A percentile compares a stretch with the other conserved stretches of the same genome.
Evolutionary conservation across 35 echinoderm and acorn worm species (phyloP).

Genomic region (Ptychodera flava): DNA sequence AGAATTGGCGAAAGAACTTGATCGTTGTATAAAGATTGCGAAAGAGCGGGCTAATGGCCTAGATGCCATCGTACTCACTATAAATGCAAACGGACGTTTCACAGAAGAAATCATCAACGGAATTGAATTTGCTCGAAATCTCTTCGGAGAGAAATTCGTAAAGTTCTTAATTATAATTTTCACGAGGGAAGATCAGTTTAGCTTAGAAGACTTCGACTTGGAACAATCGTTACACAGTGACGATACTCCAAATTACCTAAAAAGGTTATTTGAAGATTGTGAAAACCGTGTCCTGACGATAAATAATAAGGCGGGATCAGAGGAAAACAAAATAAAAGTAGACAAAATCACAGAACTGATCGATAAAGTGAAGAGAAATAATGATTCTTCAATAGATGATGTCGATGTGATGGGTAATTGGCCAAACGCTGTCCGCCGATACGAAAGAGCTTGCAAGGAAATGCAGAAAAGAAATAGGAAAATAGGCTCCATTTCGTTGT

Average conservation of each 20-base stretch:
- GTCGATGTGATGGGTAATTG: background rate
- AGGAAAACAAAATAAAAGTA: background rate
- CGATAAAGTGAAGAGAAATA: background rate
- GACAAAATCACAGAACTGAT: background rate
- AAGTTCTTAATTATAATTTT: background rate
- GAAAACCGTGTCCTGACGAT: background rate
- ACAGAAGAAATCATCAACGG: background rate
- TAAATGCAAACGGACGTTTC: background rate
- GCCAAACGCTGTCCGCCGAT: no score
- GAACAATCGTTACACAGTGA: background rate
- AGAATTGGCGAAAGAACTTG: background rate
- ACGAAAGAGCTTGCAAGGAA: no score
- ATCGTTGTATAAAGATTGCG: background rate
- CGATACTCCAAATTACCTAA: background rate
- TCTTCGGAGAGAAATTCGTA: background rate
- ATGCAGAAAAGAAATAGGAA: no score
- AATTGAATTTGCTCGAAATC: background rate
- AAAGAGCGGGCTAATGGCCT: background rate
- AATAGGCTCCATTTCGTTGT: no score
- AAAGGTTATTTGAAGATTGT: background rate
- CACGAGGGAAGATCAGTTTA: background rate
- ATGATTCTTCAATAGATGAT: background rate
- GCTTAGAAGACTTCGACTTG: background rate
- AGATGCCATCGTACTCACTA: background rate
- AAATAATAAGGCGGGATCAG: background rate